These are phyloP conservation scores for Brachyrhaphis roseni DNA, from an alignment of 2,797 vertebrate genomes.

Conservation along the genomic window DNA sequence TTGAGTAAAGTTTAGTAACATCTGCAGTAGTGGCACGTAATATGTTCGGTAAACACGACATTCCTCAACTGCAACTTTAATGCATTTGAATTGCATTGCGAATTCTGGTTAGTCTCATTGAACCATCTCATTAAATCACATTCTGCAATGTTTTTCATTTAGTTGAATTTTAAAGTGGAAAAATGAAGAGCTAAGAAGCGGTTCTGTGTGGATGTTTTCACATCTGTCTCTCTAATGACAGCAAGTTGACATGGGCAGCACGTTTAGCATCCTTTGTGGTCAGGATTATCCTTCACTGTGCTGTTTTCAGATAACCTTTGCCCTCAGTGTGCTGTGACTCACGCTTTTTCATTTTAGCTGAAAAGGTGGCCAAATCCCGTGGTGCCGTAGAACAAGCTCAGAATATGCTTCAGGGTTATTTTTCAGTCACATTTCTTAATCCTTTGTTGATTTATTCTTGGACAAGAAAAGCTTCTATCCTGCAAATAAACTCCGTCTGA, in stretches of 20 bases:
- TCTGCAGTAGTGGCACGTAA: neutral
- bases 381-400: slow-evolving; percentile 6
- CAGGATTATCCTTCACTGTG: slow-evolving; percentile 19
- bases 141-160: neutral
- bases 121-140: neutral
- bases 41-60: neutral
- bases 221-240: slow-evolving; percentile 7
- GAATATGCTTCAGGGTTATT: slow-evolving; percentile 6
- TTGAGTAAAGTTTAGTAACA: neutral
- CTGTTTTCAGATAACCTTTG: slow-evolving; percentile 21
- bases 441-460: neutral
- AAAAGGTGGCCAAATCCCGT: slow-evolving; percentile 14
- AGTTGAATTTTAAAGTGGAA: neutral
- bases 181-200: neutral
- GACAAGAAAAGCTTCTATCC: neutral
- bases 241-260: neutral
- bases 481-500: slow-evolving; percentile 11
- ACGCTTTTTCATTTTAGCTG: slow-evolving; percentile 7
- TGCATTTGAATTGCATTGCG: neutral
- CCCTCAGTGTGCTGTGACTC: neutral
- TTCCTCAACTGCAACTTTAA: neutral
- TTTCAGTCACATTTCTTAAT: slow-evolving; percentile 6
- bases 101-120: neutral
- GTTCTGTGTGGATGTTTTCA: neutral
- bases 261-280: slow-evolving; percentile 13